Percentiles rank a stretch among this genome's conserved stretches.
phyloP scores from a whole-genome alignment of 1,140 invertebrate species.

The Sipha flava region DNA sequence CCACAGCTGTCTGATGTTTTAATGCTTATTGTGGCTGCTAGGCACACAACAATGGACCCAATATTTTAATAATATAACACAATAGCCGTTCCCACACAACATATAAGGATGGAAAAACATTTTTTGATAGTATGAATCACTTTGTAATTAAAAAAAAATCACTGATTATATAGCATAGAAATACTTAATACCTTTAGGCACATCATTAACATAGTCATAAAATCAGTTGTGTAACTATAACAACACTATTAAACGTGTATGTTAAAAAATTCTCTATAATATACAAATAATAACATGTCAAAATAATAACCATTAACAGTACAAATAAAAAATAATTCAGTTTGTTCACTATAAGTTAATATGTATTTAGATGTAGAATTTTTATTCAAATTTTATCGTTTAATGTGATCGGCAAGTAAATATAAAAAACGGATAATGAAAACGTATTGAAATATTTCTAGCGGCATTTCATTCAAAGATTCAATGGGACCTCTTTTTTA shows the following conservation, averaged over 20 bases:
- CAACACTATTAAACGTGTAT: neutral
- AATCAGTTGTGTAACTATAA: constrained; percentile 6
- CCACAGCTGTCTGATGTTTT: constrained; percentile 27
- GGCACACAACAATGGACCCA: constrained; percentile 27
- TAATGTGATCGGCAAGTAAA: no score
- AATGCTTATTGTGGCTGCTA: constrained; percentile 27
- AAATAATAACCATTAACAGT: neutral
- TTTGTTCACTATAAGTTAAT: no score
- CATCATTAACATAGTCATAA: constrained; percentile 21
- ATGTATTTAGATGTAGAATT: no score
- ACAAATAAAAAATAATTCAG: neutral
- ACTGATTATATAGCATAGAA: constrained; percentile 22
- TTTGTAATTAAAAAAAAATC: constrained; percentile 21
- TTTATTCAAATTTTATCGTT: no score
- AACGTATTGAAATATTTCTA: no score
- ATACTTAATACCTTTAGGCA: neutral
- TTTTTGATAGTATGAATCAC: constrained; percentile 22
- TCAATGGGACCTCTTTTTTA: no score
- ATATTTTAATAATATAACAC: constrained; percentile 30
- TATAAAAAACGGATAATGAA: no score
- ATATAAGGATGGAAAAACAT: constrained; percentile 20
- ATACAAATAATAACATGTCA: neutral
- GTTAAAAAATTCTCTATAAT: neutral
- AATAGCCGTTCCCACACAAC: constrained; percentile 27
- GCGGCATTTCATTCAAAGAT: no score